Evolutionary conservation across 2,888 invertebrate genomes (phyloP).

Genomic region (Timema cristinae): DNA sequence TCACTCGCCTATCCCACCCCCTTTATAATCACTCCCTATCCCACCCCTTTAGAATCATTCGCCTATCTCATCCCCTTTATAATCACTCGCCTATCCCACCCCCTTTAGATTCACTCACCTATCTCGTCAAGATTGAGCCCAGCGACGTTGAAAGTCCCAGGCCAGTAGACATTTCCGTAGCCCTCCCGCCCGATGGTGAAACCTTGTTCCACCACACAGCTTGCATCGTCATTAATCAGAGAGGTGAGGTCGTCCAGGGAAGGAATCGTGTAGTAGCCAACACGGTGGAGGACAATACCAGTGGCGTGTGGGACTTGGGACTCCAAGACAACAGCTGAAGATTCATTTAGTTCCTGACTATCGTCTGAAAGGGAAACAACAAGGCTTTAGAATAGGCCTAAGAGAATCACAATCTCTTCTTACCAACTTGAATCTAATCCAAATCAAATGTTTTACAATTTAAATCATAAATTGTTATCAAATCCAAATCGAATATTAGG

Average conservation of each 20-base stretch:
- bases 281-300: conserved; percentile 70
- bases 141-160: conserved; percentile 78
- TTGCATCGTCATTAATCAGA: conserved; percentile 67
- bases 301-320: conserved; percentile 59
- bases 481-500: too few relatives aligned
- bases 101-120: conserved; percentile 49
- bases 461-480: too few relatives aligned
- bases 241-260: conserved; percentile 72
- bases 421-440: too few relatives aligned
- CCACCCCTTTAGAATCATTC: too few relatives aligned
- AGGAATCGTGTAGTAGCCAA: conserved; percentile 91
- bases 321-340: conserved; percentile 20
- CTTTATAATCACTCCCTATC: too few relatives aligned
- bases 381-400: too few relatives aligned
- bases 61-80: too few relatives aligned
- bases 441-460: too few relatives aligned
- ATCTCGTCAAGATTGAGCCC: conserved; percentile 82
- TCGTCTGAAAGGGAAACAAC: conserved; percentile 20
- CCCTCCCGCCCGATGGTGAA: conserved; percentile 85
- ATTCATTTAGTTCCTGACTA: conserved; percentile 26
- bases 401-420: too few relatives aligned
- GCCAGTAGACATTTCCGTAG: conserved; percentile 86
- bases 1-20: too few relatives aligned
- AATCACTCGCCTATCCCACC: background rate
- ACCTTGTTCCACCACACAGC: conserved; percentile 72